Evolutionary conservation across 2,888 invertebrate species (phyloP).

Genomic region (Bursaphelenchus okinawaensis): DNA sequence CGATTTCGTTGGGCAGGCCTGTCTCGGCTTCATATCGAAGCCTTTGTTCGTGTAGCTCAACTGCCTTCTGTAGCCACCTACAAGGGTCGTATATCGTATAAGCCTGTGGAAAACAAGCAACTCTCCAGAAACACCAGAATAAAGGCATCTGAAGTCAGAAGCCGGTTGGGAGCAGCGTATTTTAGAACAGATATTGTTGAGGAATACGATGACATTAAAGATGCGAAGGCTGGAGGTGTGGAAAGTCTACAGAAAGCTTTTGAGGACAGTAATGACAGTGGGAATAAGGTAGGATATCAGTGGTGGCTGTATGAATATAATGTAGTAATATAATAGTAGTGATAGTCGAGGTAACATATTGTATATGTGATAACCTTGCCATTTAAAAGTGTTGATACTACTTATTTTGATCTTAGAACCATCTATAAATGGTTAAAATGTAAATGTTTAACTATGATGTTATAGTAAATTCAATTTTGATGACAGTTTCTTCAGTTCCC

Average conservation of each 20-base stretch:
- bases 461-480: not conserved
- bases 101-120: constrained; percentile 35
- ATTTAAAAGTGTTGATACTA: too few relatives aligned
- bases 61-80: constrained; percentile 39
- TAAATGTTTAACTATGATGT: too few relatives aligned
- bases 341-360: too few relatives aligned
- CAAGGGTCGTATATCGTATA: constrained; percentile 35
- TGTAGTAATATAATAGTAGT: too few relatives aligned
- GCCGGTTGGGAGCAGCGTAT: constrained; percentile 34
- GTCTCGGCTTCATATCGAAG: constrained; percentile 43
- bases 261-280: not conserved
- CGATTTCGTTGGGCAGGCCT: constrained; percentile 44
- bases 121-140: constrained; percentile 28
- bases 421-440: too few relatives aligned
- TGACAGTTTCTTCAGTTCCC: constrained; percentile 23
- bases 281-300: not conserved
- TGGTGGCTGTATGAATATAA: too few relatives aligned
- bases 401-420: too few relatives aligned
- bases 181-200: constrained; percentile 28
- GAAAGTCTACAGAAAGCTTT: not conserved
- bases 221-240: not conserved
- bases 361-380: too few relatives aligned
- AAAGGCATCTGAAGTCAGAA: constrained; percentile 23
- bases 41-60: constrained; percentile 35
- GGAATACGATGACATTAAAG: not conserved